These are phyloP conservation scores for Esperia sulphurella DNA, from an alignment of 2,888 invertebrate species.

Conservation along the genomic window DNA sequence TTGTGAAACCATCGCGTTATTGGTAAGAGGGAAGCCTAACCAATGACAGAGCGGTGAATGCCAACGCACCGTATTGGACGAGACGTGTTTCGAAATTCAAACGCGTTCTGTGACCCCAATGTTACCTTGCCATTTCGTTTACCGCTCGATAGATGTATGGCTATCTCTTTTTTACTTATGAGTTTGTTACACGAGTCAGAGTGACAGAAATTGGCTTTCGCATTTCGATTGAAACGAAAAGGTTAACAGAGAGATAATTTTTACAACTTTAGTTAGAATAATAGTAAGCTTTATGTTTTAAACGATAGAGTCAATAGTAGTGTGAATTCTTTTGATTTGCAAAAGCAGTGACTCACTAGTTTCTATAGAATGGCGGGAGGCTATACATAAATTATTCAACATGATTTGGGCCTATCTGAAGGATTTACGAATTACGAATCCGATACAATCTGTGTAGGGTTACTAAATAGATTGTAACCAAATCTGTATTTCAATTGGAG, in stretches of 20 bases:
- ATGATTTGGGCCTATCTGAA: slow-evolving; percentile 40
- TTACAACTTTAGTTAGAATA: slow-evolving; percentile 28
- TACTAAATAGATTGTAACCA: too few species aligned
- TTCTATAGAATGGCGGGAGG: slow-evolving; percentile 44
- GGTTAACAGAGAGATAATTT: slow-evolving; percentile 44
- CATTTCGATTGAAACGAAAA: slow-evolving; percentile 36
- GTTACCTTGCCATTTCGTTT: slow-evolving; percentile 39
- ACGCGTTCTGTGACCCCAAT: slow-evolving; percentile 76
- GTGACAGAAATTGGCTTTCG: slow-evolving; percentile 38
- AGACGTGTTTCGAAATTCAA: slow-evolving; percentile 74
- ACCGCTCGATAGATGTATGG: slow-evolving; percentile 33
- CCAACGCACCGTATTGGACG: slow-evolving; percentile 68
- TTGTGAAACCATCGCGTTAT: slow-evolving; percentile 23
- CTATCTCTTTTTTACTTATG: slow-evolving; percentile 47
- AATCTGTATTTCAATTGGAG: too few species aligned
- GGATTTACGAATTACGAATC: neutral
- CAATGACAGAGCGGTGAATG: slow-evolving; percentile 58
- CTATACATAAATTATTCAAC: slow-evolving; percentile 37
- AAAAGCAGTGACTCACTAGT: slow-evolving; percentile 30
- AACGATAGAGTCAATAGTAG: slow-evolving; percentile 27
- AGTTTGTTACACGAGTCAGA: slow-evolving; percentile 30
- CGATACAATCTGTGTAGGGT: neutral
- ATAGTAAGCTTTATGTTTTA: slow-evolving; percentile 29
- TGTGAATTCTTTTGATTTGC: slow-evolving; percentile 4
- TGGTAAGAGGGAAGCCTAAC: slow-evolving; percentile 55